These are phyloP conservation scores for Petrocephalus schoutedeni DNA, from an alignment of 2,797 vertebrate genomes.

Conservation along the genomic window DNA sequence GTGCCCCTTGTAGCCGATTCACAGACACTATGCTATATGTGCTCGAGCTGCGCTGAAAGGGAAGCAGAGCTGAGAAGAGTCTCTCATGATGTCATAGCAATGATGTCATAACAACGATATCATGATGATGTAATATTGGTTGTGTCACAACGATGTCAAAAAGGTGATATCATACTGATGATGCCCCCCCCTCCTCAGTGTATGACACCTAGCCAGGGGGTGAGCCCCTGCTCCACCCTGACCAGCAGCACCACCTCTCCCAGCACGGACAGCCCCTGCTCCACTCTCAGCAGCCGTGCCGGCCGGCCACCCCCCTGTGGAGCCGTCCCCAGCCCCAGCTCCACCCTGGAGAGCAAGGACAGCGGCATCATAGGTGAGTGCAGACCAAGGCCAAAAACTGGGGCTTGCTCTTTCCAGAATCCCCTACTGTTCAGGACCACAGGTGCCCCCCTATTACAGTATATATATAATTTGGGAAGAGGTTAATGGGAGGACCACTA, in stretches of 20 bases:
- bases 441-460: not conserved
- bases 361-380: constrained; percentile 92
- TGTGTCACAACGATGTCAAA: not conserved
- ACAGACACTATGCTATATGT: not conserved
- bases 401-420: not conserved
- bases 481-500: not conserved
- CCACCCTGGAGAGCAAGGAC: constrained; percentile 98
- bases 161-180: not conserved
- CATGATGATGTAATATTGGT: not conserved
- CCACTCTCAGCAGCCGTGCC: constrained; percentile 79
- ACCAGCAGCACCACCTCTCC: constrained; percentile 95
- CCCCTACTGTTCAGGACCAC: not conserved
- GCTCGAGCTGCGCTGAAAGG: too few relatives aligned
- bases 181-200: constrained; percentile 55
- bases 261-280: constrained; percentile 82
- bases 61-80: not conserved
- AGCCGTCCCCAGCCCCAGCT: constrained; percentile 92
- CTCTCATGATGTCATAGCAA: not conserved
- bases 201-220: constrained; percentile 74
- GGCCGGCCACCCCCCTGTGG: constrained; percentile 73
- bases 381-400: not conserved
- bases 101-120: constrained; percentile 9
- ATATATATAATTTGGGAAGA: not conserved
- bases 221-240: constrained; percentile 92
- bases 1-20: not conserved